Evolutionary conservation across 2,888 invertebrate species (phyloP), one percentile per base, ranked within the genome.

Genomic region (Macrophya annulata): DNA sequence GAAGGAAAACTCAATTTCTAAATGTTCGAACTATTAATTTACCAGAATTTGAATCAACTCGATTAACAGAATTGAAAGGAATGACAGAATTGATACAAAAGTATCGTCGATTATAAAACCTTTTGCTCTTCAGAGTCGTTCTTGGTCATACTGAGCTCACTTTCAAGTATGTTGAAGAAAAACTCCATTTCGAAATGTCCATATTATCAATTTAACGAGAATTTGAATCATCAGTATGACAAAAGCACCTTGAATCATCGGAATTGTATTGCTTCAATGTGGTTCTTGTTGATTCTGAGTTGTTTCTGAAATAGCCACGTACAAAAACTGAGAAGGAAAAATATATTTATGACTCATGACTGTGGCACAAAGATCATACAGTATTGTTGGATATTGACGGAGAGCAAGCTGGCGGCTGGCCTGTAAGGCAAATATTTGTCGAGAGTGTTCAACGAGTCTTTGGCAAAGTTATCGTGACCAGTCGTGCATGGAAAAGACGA

Each of bases 351-450:
- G 62, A 62, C 68, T 37, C 68, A 2, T 6, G 68, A 68, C 37
- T 6, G 17, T 68, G 21, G 37, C 4, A 68, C 31, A 68, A 37
- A 68, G 37, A 68, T 25, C 31, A 6, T 68, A 37, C 25, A 68
- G 68, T 68, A 68, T 37, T 25, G 68, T 15, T 37, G 68, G 37
- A 68, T 68, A 37, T 68, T 68, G 37, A 68, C 68, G 25, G 12
- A 62, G 62, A 62, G 62, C 62, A 62, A 71, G 37, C 72, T 25
- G 72, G 43, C 45, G 45, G 25, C 45, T 40, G 45, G 72, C 68
- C 37, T 68, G 31, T 68, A 17, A 6, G n/a, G 45, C 72, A 74
- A 74, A 74, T 74, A 74, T 74, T 74, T 74, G 72, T n/a, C 15
- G 12, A 74, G 40, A 45, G 21, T 12, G 72, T 74, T 74, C 43